A percentile compares a stretch with the other conserved stretches of the same genome.
These are phyloP conservation scores for Bombus breviceps DNA, from an alignment of 1,140 invertebrate species.

Conservation along the genomic window DNA sequence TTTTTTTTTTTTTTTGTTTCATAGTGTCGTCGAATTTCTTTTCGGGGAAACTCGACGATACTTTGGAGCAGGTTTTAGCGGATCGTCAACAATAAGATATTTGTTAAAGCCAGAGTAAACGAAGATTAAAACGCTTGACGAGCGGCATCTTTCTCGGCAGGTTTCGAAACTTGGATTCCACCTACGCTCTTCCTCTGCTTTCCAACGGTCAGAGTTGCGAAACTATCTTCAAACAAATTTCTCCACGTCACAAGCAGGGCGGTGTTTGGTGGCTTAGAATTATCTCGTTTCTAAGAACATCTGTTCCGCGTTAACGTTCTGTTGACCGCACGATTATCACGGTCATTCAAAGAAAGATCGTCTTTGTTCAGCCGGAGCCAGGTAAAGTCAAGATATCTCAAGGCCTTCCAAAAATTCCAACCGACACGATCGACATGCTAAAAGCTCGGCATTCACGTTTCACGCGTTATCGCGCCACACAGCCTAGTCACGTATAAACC, in stretches of 20 bases:
- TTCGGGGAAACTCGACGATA: neutral
- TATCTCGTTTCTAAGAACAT: neutral
- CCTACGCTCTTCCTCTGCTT: neutral
- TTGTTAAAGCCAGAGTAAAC: neutral
- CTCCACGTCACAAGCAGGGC: neutral
- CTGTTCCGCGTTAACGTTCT: slow-evolving; percentile 1
- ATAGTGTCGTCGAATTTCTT: neutral
- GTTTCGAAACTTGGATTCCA: slow-evolving; percentile 25
- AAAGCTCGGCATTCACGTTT: neutral
- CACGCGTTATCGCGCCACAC: neutral
- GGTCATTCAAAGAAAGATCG: slow-evolving; percentile 13
- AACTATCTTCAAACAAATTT: slow-evolving; percentile 19
- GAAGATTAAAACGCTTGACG: neutral
- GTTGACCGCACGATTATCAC: neutral
- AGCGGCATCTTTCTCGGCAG: neutral
- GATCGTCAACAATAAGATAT: neutral
- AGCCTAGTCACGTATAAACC: neutral
- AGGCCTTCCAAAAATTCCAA: neutral
- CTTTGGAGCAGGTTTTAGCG: no score
- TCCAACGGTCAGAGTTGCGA: neutral
- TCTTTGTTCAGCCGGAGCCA: slow-evolving; percentile 11
- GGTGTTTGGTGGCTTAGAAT: neutral
- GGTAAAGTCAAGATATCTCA: neutral
- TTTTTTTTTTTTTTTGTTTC: neutral
- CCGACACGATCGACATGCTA: neutral